Evolutionary conservation across 1,140 invertebrate species (phyloP).

Genomic region (Olivierus martensii): DNA sequence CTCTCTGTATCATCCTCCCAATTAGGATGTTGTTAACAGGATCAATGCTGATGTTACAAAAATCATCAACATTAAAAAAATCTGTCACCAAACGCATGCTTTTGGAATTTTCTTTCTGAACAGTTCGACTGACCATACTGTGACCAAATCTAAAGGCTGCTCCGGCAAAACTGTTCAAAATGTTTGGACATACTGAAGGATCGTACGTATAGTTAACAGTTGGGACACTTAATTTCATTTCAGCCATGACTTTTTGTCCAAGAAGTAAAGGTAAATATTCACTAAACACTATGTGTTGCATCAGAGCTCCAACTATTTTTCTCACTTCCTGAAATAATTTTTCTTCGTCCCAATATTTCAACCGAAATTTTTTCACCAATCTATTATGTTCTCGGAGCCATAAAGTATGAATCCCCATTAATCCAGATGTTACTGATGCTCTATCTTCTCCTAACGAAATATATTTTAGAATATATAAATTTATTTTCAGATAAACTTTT

Average conservation of each 20-base stretch:
- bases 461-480: too few relatives aligned
- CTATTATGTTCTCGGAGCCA: slow-evolving; percentile 95
- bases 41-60: background rate
- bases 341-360: slow-evolving; percentile 64
- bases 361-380: slow-evolving; percentile 48
- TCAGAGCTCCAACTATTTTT: slow-evolving; percentile 86
- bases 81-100: background rate
- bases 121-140: slow-evolving; percentile 52
- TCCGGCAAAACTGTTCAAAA: slow-evolving; percentile 92
- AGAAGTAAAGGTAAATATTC: slow-evolving; percentile 47
- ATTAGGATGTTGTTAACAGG: background rate
- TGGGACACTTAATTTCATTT: slow-evolving; percentile 37
- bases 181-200: slow-evolving; percentile 59
- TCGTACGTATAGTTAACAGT: slow-evolving; percentile 49
- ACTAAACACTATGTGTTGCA: slow-evolving; percentile 81
- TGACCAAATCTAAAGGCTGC: slow-evolving; percentile 93
- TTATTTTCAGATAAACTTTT: too few relatives aligned
- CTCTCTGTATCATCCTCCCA: background rate
- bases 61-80: slow-evolving; percentile 12
- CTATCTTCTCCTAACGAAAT: too few relatives aligned
- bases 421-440: background rate
- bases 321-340: slow-evolving; percentile 70
- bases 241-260: slow-evolving; percentile 44
- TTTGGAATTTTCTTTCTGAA: background rate
- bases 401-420: slow-evolving; percentile 64